Conservation (phyloP, 2,113 vertebrate species). For the Gadus macrocephalus region DNA sequence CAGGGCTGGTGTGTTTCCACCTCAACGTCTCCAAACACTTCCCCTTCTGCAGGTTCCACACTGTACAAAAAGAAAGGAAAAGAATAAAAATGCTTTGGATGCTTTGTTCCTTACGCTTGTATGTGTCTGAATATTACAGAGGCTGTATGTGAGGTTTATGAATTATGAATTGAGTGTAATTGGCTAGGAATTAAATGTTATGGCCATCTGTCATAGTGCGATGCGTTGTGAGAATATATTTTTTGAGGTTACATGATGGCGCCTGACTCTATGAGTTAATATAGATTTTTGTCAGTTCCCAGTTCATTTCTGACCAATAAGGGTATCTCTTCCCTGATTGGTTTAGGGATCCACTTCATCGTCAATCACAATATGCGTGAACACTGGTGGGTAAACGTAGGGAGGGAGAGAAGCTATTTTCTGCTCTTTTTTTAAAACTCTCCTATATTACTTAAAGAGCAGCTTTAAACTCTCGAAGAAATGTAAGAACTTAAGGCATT, state of each 20-base stretch:
- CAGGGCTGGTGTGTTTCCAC: constrained; percentile 74
- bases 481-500: too few species aligned
- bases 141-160: not conserved
- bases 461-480: too few species aligned
- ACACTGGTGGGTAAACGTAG: not conserved
- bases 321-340: too few species aligned
- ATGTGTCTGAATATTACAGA: not conserved
- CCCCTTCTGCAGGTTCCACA: constrained; percentile 81
- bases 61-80: constrained; percentile 50
- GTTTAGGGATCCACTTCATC: too few species aligned
- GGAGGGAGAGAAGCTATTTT: not conserved
- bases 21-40: constrained; percentile 68
- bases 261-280: too few species aligned
- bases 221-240: too few species aligned
- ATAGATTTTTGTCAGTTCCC: too few species aligned
- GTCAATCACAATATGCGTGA: too few species aligned
- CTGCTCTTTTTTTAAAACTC: not conserved
- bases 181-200: not conserved
- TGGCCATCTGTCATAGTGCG: not conserved
- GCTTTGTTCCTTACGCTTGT: too few species aligned
- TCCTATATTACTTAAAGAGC: not conserved
- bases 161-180: not conserved
- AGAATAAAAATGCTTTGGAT: too few species aligned
- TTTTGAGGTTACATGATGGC: too few species aligned
- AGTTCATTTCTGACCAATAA: too few species aligned